Base-by-base conservation (phyloP, 2,113 vertebrate species). In the Petrocephalus microphthalmus region DNA sequence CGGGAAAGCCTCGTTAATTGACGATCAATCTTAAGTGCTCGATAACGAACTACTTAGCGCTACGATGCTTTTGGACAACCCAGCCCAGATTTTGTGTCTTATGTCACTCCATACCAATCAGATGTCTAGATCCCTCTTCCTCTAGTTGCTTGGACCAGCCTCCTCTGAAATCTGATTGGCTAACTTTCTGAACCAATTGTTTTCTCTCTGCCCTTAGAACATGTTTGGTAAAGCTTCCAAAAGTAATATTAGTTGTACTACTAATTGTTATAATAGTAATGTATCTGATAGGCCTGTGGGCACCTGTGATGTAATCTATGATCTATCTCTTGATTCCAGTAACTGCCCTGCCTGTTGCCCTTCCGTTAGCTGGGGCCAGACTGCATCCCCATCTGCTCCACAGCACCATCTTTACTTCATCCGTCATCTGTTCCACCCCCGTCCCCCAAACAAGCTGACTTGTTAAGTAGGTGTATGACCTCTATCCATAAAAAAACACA, bases 391-490 rank as follows among this genome's bases (percentile, higher is more conserved):
- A 42, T 78, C 71, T 15, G 0, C 37, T 22, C 1, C 17, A 29
- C 10, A 85, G 47, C 82, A 47, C 82, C 22, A 47, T 51, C 22
- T 84, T 10, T 29, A 2, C 82, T 25, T 29, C 60, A 29, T 67
- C 60, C 60, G 25, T 67, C n/a, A 15, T 54, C 52, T 56, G 13
- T 29, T 33, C 37, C 10, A 33, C 52, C 51, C 8, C 20, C 81
- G 42, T 22, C 83, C 83, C 37, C 19, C 8, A 2, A 53, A 49
- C 84, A 85, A 53, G n/a, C 25, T 54, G 82, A 64, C 22, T 37
- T 67, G 84, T 85, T 71, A 20, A 54, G 49, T 88, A 83, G 22
- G 81, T 83, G 20, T 47, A 83, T 83, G 81, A 83, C 81, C 81
- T 83, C 81, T 49, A 22, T 3, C 45, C 45, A 49, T 83, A 49